phyloP scores from a whole-genome alignment of 2,113 vertebrate genomes.

The Zosterops hypoxanthus region DNA sequence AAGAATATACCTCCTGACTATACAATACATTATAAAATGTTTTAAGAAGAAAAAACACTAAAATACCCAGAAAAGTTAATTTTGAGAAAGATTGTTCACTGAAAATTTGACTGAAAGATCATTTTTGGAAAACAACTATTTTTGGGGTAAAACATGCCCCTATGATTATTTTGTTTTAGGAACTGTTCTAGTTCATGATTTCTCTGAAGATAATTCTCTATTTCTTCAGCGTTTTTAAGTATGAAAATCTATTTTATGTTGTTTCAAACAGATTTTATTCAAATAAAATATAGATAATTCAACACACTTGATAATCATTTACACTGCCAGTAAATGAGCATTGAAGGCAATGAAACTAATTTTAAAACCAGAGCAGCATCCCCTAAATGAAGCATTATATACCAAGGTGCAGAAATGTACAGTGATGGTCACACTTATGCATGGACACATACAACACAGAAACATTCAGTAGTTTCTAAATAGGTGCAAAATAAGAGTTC shows the following conservation, averaged over 20 bases:
- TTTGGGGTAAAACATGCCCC: background rate
- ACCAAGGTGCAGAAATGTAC: background rate
- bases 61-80: background rate
- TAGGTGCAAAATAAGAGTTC: background rate
- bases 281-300: background rate
- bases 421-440: rapidly evolving
- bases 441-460: rapidly evolving
- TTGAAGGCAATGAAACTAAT: background rate
- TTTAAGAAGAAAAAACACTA: background rate
- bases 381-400: background rate
- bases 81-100: background rate
- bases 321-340: background rate
- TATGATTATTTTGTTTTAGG: background rate
- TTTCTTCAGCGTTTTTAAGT: background rate
- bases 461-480: background rate
- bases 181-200: background rate
- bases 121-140: background rate
- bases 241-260: background rate
- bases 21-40: background rate
- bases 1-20: background rate
- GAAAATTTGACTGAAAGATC: background rate
- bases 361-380: background rate
- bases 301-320: background rate
- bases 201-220: background rate
- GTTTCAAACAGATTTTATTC: background rate